Conservation (phyloP, 2,797 vertebrate genomes). For the Eidolon dupreanum region DNA sequence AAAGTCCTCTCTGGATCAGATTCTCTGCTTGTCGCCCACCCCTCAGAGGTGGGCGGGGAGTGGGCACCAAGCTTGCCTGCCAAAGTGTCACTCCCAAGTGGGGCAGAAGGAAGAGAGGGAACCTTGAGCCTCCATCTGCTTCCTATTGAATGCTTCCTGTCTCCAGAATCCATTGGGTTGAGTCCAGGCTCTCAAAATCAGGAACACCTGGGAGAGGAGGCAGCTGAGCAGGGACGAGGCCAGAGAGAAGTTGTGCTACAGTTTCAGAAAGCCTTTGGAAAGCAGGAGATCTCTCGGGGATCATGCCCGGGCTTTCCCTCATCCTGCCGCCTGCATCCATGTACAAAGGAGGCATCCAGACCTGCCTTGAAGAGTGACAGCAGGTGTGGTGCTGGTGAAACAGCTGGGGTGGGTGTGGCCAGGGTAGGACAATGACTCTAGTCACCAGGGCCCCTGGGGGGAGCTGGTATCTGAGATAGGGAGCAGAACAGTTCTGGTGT, state of each 20-base stretch:
- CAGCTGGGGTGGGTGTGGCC: neutral
- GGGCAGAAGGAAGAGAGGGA: neutral
- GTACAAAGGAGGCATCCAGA: neutral
- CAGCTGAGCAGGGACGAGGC: accelerated
- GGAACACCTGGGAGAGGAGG: neutral
- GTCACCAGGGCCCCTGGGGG: neutral
- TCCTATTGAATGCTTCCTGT: neutral
- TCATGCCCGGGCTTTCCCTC: neutral
- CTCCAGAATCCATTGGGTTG: neutral
- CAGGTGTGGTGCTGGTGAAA: neutral
- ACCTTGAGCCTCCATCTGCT: neutral
- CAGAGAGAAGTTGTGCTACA: neutral
- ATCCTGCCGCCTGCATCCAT: neutral
- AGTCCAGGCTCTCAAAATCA: neutral
- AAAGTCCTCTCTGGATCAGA: neutral
- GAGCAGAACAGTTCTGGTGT: neutral
- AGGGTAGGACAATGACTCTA: neutral
- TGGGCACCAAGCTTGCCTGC: neutral
- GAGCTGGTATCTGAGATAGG: neutral
- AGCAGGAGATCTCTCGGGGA: neutral
- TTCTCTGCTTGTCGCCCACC: neutral
- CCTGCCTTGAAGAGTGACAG: neutral
- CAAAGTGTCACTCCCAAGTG: neutral
- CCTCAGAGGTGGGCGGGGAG: neutral
- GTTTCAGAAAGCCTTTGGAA: neutral